Percentiles rank a stretch among this genome's conserved stretches.
Conservation (phyloP, 2,797 vertebrate species). For the Hyperoplus immaculatus region DNA sequence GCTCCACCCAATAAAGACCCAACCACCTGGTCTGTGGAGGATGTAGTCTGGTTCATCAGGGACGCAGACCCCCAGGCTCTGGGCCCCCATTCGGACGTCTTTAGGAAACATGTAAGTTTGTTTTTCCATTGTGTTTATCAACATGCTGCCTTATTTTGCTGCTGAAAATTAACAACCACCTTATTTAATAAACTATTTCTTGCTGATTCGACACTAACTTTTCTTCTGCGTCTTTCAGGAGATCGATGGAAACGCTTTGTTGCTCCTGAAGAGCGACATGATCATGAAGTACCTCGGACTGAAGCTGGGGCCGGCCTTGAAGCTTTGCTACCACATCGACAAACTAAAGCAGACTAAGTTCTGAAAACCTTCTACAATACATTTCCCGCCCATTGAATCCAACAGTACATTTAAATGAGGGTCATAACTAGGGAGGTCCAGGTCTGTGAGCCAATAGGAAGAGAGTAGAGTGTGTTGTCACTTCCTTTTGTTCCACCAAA, state of each 20-base stretch:
- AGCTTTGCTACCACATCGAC: slow-evolving; percentile 97
- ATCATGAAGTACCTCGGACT: slow-evolving; percentile 97
- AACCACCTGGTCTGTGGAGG: slow-evolving; percentile 92
- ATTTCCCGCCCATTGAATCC: slow-evolving; percentile 14
- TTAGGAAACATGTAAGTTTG: slow-evolving; percentile 92
- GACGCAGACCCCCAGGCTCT: slow-evolving; percentile 94
- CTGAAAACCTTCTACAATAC: slow-evolving; percentile 69
- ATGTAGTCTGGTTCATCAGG: slow-evolving; percentile 94
- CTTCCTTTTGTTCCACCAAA: neutral
- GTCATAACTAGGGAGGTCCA: neutral
- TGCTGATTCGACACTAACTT: slow-evolving; percentile 4
- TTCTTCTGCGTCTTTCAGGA: slow-evolving; percentile 82
- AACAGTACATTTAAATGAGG: slow-evolving; percentile 20
- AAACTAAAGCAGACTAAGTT: slow-evolving; percentile 95
- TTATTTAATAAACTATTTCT: neutral
- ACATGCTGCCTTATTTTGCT: neutral
- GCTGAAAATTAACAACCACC: neutral
- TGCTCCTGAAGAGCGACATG: slow-evolving; percentile 96
- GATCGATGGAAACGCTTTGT: slow-evolving; percentile 93
- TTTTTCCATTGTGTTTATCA: neutral
- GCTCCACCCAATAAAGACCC: slow-evolving; percentile 90
- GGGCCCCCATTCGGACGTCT: slow-evolving; percentile 92
- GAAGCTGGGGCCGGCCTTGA: slow-evolving; percentile 94
- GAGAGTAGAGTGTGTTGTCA: neutral
- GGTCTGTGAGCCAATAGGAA: slow-evolving; percentile 30